Evolutionary conservation across 2,113 vertebrate species (phyloP).

Genomic region (Psammodynastes pulverulentus): DNA sequence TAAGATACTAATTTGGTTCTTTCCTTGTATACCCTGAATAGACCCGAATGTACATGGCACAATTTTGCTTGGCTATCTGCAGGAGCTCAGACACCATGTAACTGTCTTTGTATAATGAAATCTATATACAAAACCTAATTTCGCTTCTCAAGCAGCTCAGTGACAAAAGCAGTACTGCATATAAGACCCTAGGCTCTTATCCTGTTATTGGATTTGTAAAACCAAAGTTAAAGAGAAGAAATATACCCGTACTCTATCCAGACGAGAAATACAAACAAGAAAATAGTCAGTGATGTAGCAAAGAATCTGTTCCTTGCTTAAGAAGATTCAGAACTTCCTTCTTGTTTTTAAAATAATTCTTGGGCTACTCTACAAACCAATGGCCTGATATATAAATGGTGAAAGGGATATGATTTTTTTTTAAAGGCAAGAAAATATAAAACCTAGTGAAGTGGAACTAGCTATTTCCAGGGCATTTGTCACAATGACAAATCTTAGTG

Average conservation of each 20-base stretch:
- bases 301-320: not conserved
- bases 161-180: not conserved
- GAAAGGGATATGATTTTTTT: not conserved
- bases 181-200: not conserved
- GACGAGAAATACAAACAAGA: not conserved
- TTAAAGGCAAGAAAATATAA: not conserved
- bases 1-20: not conserved
- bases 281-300: slow-evolving; percentile 10
- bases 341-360: not conserved
- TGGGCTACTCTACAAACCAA: not conserved
- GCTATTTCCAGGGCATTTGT: slow-evolving; percentile 24
- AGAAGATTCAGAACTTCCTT: not conserved
- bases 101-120: slow-evolving; percentile 43
- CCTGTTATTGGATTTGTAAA: not conserved
- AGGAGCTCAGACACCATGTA: slow-evolving; percentile 25
- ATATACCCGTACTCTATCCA: not conserved
- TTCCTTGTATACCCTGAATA: slow-evolving; percentile 5
- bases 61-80: slow-evolving; percentile 32
- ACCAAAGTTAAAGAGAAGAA: not conserved
- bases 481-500: slow-evolving; percentile 53
- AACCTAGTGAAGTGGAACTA: slow-evolving; percentile 12
- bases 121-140: slow-evolving; percentile 19
- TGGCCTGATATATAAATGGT: not conserved
- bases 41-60: slow-evolving; percentile 29
- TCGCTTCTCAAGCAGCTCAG: slow-evolving; percentile 27